Percentiles rank a stretch among this genome's conserved stretches.
Conservation (phyloP, 2,797 vertebrate genomes). For the Cuculus canorus region DNA sequence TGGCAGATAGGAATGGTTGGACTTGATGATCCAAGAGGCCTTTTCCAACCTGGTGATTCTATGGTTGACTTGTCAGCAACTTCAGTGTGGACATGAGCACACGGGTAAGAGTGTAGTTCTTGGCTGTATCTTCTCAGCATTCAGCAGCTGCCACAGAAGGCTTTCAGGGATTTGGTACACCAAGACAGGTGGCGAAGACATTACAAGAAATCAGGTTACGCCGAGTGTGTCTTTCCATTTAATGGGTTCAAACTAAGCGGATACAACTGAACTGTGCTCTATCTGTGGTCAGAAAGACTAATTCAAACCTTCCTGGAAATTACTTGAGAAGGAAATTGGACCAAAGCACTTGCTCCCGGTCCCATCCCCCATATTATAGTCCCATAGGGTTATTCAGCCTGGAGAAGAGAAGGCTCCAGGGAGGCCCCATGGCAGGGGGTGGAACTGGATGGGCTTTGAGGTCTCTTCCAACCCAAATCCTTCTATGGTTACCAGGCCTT, state of each 20-base stretch:
- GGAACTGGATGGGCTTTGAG: too few species aligned
- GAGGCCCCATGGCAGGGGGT: too few species aligned
- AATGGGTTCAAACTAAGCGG: neutral
- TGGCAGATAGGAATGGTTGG: too few species aligned
- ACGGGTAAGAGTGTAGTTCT: too few species aligned
- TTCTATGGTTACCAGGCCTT: neutral
- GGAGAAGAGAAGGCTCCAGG: too few species aligned
- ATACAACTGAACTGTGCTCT: neutral
- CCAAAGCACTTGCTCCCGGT: accelerated
- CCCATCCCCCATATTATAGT: neutral
- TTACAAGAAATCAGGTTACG: neutral
- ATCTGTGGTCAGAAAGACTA: neutral
- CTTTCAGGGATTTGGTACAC: too few species aligned
- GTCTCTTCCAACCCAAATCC: too few species aligned
- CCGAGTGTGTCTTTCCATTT: neutral
- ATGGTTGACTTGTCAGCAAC: too few species aligned
- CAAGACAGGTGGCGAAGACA: neutral
- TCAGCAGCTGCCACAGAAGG: neutral
- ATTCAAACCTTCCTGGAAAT: neutral
- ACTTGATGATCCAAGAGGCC: too few species aligned
- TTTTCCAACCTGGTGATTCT: too few species aligned
- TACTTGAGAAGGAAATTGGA: neutral
- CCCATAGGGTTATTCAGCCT: too few species aligned
- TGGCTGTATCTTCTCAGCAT: neutral
- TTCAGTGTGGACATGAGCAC: neutral